Evolutionary conservation across 2,113 vertebrate genomes (phyloP).

Genomic region (Psilopogon haemacephalus): DNA sequence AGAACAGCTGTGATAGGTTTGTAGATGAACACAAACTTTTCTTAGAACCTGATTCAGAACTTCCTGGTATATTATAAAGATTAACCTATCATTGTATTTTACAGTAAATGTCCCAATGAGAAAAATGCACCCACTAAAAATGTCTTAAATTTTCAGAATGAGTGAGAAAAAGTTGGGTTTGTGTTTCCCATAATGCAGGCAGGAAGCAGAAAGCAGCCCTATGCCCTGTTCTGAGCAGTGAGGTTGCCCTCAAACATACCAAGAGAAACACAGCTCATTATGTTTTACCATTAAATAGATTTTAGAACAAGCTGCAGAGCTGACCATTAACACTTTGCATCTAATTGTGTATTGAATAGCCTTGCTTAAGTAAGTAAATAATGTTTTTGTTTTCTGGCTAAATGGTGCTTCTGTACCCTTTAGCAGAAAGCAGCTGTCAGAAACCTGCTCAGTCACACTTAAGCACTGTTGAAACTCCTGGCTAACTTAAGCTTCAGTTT

Average conservation of each 20-base stretch:
- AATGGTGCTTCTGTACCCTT: slow-evolving; percentile 23
- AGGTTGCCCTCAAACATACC: background rate
- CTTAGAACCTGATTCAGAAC: slow-evolving; percentile 18
- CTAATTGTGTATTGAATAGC: background rate
- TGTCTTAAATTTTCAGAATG: background rate
- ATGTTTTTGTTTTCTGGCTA: slow-evolving; percentile 39
- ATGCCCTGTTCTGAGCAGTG: background rate
- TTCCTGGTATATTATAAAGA: slow-evolving; percentile 30
- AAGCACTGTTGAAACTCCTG: slow-evolving; percentile 49
- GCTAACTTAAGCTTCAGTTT: slow-evolving; percentile 42
- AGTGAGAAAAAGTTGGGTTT: background rate
- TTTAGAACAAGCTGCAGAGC: background rate
- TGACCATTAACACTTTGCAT: slow-evolving; percentile 39
- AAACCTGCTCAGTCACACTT: slow-evolving; percentile 35
- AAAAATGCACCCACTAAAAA: background rate
- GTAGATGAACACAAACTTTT: background rate
- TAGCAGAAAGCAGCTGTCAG: slow-evolving; percentile 44
- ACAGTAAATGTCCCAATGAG: background rate
- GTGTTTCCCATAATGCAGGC: background rate
- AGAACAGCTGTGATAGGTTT: background rate
- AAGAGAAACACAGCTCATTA: background rate
- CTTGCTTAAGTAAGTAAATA: background rate
- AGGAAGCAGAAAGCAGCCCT: background rate
- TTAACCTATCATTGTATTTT: background rate
- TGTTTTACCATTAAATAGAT: background rate